These are phyloP conservation scores for Vanessa atalanta DNA, from an alignment of 1,140 invertebrate species.

Conservation along the genomic window DNA sequence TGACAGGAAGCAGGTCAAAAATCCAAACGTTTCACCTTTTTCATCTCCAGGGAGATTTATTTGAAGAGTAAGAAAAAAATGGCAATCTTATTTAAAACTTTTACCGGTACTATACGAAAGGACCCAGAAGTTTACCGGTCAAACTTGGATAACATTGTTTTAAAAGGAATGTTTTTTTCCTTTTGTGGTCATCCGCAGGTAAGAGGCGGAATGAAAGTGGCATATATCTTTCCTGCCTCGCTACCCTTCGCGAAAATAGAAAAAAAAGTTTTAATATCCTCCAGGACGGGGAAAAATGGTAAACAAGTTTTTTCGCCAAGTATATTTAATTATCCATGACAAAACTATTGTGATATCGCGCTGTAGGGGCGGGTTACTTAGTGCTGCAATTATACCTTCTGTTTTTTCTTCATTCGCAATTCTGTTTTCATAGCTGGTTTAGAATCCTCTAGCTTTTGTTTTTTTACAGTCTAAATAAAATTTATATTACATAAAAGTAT, in stretches of 20 bases:
- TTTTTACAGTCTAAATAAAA: too few species aligned
- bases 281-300: conserved; percentile 25
- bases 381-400: neutral
- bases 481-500: too few species aligned
- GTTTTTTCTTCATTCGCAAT: neutral
- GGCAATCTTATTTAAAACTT: conserved; percentile 39
- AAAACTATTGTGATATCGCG: neutral
- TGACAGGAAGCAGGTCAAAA: neutral
- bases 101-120: conserved; percentile 23
- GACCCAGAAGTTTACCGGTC: conserved; percentile 36
- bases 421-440: neutral
- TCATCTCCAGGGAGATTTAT: conserved; percentile 12
- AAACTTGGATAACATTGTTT: conserved; percentile 35
- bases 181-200: conserved; percentile 38
- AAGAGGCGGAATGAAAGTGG: conserved; percentile 37
- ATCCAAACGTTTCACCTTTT: conserved; percentile 1
- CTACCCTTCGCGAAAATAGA: conserved; percentile 24
- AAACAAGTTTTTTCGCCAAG: conserved; percentile 31
- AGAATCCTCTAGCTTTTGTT: neutral
- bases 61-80: conserved; percentile 23
- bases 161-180: conserved; percentile 31
- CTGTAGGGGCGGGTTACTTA: neutral
- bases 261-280: conserved; percentile 29
- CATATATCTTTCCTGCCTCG: conserved; percentile 37
- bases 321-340: conserved; percentile 39